Evolutionary conservation across 2,113 vertebrate genomes (phyloP).

Genomic region (Thermophis baileyi): DNA sequence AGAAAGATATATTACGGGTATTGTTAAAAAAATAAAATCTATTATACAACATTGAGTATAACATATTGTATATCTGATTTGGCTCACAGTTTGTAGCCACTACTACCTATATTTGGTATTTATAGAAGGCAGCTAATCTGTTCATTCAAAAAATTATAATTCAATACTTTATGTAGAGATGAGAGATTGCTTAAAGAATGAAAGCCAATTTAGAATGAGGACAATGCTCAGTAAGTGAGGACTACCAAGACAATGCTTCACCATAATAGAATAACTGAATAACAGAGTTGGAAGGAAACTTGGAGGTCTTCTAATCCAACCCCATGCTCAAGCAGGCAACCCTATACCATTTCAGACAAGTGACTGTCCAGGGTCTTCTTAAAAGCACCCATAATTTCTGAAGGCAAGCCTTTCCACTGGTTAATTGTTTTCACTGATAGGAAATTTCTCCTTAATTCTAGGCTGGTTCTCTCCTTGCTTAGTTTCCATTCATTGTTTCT

Average conservation of each 20-base stretch:
- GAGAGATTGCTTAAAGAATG: not conserved
- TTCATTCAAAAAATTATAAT: not conserved
- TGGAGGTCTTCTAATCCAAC: not conserved
- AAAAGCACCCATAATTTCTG: not conserved
- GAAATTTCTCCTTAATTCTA: not conserved
- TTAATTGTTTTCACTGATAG: not conserved
- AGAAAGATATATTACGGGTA: not conserved
- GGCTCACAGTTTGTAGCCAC: not conserved
- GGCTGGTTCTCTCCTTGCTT: not conserved
- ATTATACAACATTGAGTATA: not conserved
- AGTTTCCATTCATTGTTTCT: not conserved
- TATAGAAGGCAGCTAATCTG: not conserved
- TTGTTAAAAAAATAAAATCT: not conserved
- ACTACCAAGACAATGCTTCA: not conserved
- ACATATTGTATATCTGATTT: not conserved
- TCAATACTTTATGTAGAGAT: not conserved
- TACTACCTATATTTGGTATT: not conserved
- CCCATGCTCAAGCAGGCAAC: not conserved
- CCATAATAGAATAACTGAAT: not conserved
- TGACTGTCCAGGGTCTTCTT: not conserved
- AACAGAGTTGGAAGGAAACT: not conserved
- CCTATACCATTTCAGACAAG: not conserved
- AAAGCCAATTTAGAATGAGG: not conserved
- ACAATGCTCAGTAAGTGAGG: no score
- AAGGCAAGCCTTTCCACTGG: not conserved